Base-by-base conservation (phyloP, 2,888 invertebrate species). In the Hylaea fasciaria region DNA sequence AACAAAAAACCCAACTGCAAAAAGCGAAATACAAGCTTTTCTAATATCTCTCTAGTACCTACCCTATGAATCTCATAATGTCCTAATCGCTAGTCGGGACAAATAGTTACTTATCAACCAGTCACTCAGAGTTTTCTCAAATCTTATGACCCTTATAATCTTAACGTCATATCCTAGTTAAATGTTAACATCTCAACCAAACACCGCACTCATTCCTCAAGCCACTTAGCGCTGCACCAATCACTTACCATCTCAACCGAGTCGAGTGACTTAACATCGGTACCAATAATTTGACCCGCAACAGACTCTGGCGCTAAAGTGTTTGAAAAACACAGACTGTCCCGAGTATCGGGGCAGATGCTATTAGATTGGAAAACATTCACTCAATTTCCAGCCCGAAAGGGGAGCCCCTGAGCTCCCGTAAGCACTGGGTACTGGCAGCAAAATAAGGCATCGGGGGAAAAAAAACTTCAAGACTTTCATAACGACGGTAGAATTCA, bases 321-420 rank as follows among this genome's bases (percentile, higher is more conserved):
- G 74, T 76, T 77, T 69, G 69, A 69, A 71, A 72, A 76, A 74
- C 78, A 76, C 74, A 75, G 78, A 72, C 73, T 68, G 77, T 73
- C 73, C 75, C 78, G 81, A 83, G 88, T 86, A 89, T 87, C 89
- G 83, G 79, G 77, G 75, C 83, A 86, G 89, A 89, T 88, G 83
- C 87, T 88, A 90, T 91, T 91, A 90, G 89, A 91, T 90, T 85
- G 89, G 86, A 90, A 91, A 91, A 90, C 91, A 91, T 91, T 91
- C 90, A 90, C 88, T 91, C 91, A 89, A 91, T 91, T 91, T 91
- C 91, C 90, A 85, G 86, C 78, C 79, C 86, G 83, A 82, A 85
- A 86, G 85, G 81, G 82, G 83, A 61, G 55, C 43, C 46, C 50
- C 48, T 83, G 78, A 74, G 73, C 81, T 80, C 77, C 72, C 74